phyloP scores from a whole-genome alignment of 2,797 vertebrate species.

The Aulostomus chinensis region DNA sequence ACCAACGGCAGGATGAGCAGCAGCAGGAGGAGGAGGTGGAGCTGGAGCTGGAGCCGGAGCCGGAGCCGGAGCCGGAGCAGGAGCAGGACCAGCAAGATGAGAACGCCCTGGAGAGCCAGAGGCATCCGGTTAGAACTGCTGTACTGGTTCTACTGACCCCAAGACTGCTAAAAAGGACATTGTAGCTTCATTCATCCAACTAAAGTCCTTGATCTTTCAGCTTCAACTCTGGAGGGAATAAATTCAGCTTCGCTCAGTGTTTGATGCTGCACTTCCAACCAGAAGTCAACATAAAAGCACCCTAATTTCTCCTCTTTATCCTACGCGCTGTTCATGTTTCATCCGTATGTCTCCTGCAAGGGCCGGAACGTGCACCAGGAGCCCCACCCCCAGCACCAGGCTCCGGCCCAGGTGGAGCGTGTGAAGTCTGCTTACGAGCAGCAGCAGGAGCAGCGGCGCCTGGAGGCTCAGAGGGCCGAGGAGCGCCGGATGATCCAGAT shows the following conservation, averaged over 20 bases:
- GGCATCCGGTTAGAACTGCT: slow-evolving; percentile 61
- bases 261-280: too few relatives aligned
- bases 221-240: not conserved
- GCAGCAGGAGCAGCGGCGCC: slow-evolving; percentile 89
- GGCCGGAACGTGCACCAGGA: slow-evolving; percentile 19
- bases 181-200: too few relatives aligned
- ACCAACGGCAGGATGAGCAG: slow-evolving; percentile 79
- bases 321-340: not conserved
- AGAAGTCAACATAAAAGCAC: too few relatives aligned
- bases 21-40: slow-evolving; percentile 66
- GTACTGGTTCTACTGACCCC: not conserved
- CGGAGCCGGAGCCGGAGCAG: slow-evolving; percentile 43
- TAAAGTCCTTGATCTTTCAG: not conserved
- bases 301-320: too few relatives aligned
- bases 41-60: slow-evolving; percentile 46
- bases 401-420: slow-evolving; percentile 25
- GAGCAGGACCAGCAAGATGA: slow-evolving; percentile 70
- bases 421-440: slow-evolving; percentile 86
- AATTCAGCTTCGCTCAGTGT: too few relatives aligned
- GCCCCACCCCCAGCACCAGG: slow-evolving; percentile 29
- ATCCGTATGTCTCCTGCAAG: slow-evolving; percentile 19
- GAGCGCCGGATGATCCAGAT: slow-evolving; percentile 81
- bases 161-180: too few relatives aligned
- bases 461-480: slow-evolving; percentile 78
- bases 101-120: slow-evolving; percentile 74